phyloP scores from a whole-genome alignment of 2,888 invertebrate genomes.

The Chironomus riparius region DNA sequence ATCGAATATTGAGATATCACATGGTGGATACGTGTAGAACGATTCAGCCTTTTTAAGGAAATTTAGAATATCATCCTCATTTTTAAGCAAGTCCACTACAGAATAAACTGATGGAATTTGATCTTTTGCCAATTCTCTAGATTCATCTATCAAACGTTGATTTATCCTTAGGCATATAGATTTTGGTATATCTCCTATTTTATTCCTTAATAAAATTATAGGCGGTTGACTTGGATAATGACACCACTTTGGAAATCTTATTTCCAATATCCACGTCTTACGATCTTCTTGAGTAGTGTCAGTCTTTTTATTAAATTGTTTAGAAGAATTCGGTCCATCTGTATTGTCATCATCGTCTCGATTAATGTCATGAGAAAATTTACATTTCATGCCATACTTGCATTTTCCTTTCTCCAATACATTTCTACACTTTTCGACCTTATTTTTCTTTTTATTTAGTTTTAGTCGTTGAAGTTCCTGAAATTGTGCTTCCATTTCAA shows the following conservation, averaged over 20 bases:
- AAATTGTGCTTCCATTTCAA: conserved; percentile 9
- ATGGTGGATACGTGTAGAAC: conserved; percentile 28
- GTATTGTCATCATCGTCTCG: conserved; percentile 37
- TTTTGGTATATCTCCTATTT: conserved; percentile 53
- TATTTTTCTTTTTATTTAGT: conserved; percentile 42
- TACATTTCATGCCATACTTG: conserved; percentile 64
- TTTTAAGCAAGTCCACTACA: conserved; percentile 59
- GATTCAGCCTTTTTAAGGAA: conserved; percentile 9
- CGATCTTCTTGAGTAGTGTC: conserved; percentile 30
- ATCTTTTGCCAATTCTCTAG: conserved; percentile 52
- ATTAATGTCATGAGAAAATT: conserved; percentile 57
- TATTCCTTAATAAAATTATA: conserved; percentile 57
- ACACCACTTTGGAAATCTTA: conserved; percentile 55
- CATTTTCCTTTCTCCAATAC: conserved; percentile 54
- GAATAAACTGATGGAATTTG: conserved; percentile 66
- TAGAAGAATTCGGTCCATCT: conserved; percentile 35
- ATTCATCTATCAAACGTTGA: conserved; percentile 58
- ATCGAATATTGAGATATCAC: conserved; percentile 22
- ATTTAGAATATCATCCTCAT: conserved; percentile 54
- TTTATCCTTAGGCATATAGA: conserved; percentile 56
- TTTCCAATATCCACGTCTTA: conserved; percentile 51
- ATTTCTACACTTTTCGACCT: conserved; percentile 54
- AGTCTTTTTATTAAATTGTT: conserved; percentile 39
- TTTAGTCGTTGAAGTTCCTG: conserved; percentile 36
- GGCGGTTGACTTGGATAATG: conserved; percentile 66